Evolutionary conservation across 2,113 vertebrate genomes (phyloP).

Genomic region (Nothobranchius furzeri): DNA sequence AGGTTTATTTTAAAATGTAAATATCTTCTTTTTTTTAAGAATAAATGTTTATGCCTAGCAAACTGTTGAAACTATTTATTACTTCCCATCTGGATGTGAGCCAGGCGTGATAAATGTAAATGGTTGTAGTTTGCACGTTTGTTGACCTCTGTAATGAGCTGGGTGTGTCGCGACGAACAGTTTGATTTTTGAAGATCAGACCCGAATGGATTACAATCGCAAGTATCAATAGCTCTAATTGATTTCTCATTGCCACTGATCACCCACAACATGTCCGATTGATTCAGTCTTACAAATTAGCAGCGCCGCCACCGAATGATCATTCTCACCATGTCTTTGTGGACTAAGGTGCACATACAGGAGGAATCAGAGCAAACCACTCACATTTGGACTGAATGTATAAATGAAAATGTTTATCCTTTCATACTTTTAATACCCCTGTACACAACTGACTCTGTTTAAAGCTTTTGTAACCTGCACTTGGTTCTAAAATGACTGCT

Average conservation of each 20-base stretch:
- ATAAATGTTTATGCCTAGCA: conserved; percentile 63
- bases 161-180: conserved; percentile 47
- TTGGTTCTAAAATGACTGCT: conserved; percentile 56
- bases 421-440: conserved; percentile 20
- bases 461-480: conserved; percentile 48
- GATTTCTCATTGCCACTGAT: conserved; percentile 73
- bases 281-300: conserved; percentile 64
- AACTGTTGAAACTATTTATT: conserved; percentile 70
- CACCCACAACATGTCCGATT: conserved; percentile 63
- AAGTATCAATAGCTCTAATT: conserved; percentile 59
- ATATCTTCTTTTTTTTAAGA: conserved; percentile 56
- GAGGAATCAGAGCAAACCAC: conserved; percentile 19
- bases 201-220: conserved; percentile 34
- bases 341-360: conserved; percentile 18
- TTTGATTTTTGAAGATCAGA: conserved; percentile 41
- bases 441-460: conserved; percentile 32
- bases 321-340: conserved; percentile 35
- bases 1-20: conserved; percentile 76
- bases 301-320: conserved; percentile 45
- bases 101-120: conserved; percentile 47
- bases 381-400: conserved; percentile 49
- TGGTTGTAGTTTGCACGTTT: conserved; percentile 67
- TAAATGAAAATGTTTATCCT: conserved; percentile 31
- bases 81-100: conserved; percentile 32
- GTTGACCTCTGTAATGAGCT: conserved; percentile 55